These are phyloP conservation scores for Astreopora myriophthalma DNA, from an alignment of 64 coral and sea anemone species.

Conservation along the genomic window DNA sequence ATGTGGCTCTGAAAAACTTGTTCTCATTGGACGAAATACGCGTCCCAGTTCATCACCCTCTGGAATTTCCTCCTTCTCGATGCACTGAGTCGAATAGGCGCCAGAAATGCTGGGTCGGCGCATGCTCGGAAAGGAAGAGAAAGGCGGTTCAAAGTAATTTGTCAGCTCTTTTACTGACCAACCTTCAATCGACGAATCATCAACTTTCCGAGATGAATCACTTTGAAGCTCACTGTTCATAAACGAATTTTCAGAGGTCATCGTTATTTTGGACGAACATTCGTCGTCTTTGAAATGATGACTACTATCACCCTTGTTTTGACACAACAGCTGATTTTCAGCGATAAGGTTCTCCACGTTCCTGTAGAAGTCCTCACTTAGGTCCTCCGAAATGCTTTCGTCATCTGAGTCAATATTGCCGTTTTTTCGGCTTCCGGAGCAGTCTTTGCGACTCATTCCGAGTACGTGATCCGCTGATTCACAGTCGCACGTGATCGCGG, in stretches of 20 bases:
- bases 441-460: not conserved
- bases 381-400: not conserved
- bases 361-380: not conserved
- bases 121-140: not conserved
- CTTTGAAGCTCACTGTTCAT: not conserved
- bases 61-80: slow-evolving; percentile 25
- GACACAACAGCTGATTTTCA: not conserved
- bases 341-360: not conserved
- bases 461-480: slow-evolving; percentile 1
- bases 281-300: not conserved
- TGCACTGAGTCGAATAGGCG: slow-evolving; percentile 50
- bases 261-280: not conserved
- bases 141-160: not conserved
- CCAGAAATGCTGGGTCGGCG: slow-evolving; percentile 44
- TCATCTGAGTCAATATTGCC: not conserved
- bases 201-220: slow-evolving; percentile 11
- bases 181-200: not conserved
- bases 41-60: not conserved
- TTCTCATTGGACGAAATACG: slow-evolving; percentile 31
- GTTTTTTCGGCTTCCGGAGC: not conserved
- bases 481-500: slow-evolving; percentile 78
- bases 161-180: not conserved
- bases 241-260: not conserved
- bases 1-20: slow-evolving; percentile 66
- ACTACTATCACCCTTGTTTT: not conserved